Base-by-base conservation (phyloP, 2,888 invertebrate species). In the Synergus gifuensis region DNA sequence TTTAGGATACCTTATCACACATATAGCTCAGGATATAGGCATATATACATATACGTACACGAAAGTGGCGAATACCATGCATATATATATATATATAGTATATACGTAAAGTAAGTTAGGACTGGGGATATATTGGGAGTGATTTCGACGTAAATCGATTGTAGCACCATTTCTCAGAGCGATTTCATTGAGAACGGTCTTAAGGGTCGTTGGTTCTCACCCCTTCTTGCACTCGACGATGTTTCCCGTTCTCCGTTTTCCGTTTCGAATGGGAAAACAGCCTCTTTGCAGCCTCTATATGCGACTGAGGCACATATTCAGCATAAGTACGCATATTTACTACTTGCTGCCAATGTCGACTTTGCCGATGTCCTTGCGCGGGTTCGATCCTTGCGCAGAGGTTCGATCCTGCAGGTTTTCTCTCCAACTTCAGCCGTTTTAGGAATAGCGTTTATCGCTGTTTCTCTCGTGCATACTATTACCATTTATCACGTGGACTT, bases 71-170 rank as follows among this genome's bases (percentile, higher is more conserved):
- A 54, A 16, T 54, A 54, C 49, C 49, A 12, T 12, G 60, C 22
- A 28, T 60, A 54, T 28, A 28, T 28, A n/a, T n/a, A n/a, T 22
- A 22, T 22, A 0, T 28, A 28, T 28, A 28, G 28, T 28, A 28
- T 28, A 28, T 11, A 46, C 46, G 22, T 14, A 18, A 14, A 22
- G 60, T 60, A 22, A 60, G 18, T 73, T 54, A 73, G 73, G 49
- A 73, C 54, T 73, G 73, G 28, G 11, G 11, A 73, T 54, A 49
- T 73, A 73, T 73, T 82, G 82, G 81, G 83, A 84, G 82, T 86
- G 84, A 85, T 85, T 86, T 83, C 82, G 82, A 86, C 85, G 86
- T 88, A 88, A 88, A 89, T 89, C 87, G 88, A 89, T 88, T 87
- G 87, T 86, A 86, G 86, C 86, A 84, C 87, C 85, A 87, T 88